Evolutionary conservation across 2,888 invertebrate genomes (phyloP).

Genomic region (Caenorhabditis zanzibari): DNA sequence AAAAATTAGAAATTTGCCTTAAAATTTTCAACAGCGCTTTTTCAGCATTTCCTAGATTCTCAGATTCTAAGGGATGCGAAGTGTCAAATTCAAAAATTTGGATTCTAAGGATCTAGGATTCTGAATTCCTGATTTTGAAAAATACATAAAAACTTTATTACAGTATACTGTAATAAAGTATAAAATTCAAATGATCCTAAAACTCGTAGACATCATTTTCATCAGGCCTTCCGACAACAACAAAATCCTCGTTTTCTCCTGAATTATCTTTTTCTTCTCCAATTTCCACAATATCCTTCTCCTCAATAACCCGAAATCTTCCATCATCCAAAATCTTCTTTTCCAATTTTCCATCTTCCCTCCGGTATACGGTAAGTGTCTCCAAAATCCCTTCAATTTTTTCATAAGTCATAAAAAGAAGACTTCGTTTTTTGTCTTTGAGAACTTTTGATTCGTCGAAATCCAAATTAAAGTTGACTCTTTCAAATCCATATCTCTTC

Average conservation of each 20-base stretch:
- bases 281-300: neutral
- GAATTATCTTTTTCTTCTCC: neutral
- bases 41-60: no score
- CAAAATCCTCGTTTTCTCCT: neutral
- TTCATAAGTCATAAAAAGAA: constrained; percentile 24
- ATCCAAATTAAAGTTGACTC: neutral
- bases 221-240: neutral
- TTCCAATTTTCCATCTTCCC: neutral
- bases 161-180: neutral
- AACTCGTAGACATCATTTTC: neutral
- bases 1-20: no score
- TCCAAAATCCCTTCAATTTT: neutral
- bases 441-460: constrained; percentile 7
- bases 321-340: constrained; percentile 6
- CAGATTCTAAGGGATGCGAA: no score
- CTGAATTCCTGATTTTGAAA: no score
- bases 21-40: no score
- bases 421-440: neutral
- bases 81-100: no score
- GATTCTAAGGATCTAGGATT: no score
- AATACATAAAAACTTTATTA: no score
- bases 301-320: neutral
- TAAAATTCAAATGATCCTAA: neutral
- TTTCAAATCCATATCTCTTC: neutral
- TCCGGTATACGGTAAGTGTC: constrained; percentile 24